phyloP scores from a whole-genome alignment of 2,113 vertebrate species.

The Crotalus helleri region DNA sequence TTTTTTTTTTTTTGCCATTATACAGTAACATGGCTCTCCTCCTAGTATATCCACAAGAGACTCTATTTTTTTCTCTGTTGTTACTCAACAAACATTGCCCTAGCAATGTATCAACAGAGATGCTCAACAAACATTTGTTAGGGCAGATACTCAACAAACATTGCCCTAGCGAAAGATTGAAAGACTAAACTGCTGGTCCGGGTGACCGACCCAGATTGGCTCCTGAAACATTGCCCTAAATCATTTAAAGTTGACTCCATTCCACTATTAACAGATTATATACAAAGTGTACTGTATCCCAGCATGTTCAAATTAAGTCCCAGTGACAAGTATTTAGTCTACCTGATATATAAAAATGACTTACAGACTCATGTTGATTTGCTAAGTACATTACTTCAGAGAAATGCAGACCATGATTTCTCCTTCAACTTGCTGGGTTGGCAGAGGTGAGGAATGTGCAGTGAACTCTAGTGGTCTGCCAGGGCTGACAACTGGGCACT shows the following conservation, averaged over 20 bases:
- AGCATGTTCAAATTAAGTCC: conserved; percentile 2
- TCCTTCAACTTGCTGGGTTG: not conserved
- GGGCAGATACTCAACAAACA: not conserved
- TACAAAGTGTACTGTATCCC: not conserved
- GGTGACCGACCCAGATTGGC: not conserved
- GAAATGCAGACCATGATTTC: not conserved
- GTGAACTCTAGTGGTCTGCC: not conserved
- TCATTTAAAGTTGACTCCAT: not conserved
- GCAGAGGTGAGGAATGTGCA: not conserved
- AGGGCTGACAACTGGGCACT: not conserved
- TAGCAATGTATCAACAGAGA: not conserved
- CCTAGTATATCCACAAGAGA: not conserved
- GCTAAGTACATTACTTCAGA: not conserved
- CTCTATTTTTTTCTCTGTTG: not conserved
- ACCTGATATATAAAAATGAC: not conserved
- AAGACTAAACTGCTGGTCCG: not conserved
- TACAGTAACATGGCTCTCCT: not conserved
- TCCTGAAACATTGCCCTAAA: not conserved
- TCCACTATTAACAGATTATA: not conserved
- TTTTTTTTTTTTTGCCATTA: not conserved
- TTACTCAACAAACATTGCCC: not conserved
- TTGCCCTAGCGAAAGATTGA: not conserved
- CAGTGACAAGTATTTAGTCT: not conserved
- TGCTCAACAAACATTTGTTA: not conserved
- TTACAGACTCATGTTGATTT: not conserved